phyloP scores from a whole-genome alignment of 2,888 invertebrate species.

The Drosophila anceps region DNA sequence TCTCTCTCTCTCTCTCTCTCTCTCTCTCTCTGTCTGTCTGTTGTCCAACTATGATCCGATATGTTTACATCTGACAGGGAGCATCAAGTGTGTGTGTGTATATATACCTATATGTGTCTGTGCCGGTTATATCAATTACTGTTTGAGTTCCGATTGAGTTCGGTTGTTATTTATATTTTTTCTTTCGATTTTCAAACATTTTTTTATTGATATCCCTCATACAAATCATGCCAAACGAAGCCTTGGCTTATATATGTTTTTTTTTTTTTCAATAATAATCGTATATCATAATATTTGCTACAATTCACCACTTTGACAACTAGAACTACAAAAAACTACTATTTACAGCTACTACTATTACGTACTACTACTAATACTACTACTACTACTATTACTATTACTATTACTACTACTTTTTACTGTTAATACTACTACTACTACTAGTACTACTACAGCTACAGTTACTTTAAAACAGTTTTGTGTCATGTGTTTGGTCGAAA shows the following conservation, averaged over 20 bases:
- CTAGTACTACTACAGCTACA: slow-evolving; percentile 50
- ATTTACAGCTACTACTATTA: slow-evolving; percentile 45
- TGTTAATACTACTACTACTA: slow-evolving; percentile 47
- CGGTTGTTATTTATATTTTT: slow-evolving; percentile 3
- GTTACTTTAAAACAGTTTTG: slow-evolving; percentile 50
- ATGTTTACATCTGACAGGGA: slow-evolving; percentile 17
- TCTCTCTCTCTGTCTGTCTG: slow-evolving; percentile 39
- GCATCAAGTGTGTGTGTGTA: slow-evolving; percentile 48
- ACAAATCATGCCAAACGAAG: slow-evolving; percentile 46
- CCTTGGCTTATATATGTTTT: slow-evolving; percentile 28
- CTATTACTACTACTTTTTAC: slow-evolving; percentile 33
- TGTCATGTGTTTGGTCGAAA: slow-evolving; percentile 10
- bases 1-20: slow-evolving; percentile 15
- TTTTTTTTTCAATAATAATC: slow-evolving; percentile 33
- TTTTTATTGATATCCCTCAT: slow-evolving; percentile 48
- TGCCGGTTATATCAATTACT: slow-evolving; percentile 53
- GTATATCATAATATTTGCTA: slow-evolving; percentile 72
- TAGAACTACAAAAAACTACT: slow-evolving; percentile 33
- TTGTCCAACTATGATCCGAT: slow-evolving; percentile 16
- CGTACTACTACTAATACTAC: slow-evolving; percentile 18
- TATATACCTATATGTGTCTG: slow-evolving; percentile 34
- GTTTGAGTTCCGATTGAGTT: slow-evolving; percentile 42
- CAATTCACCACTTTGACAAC: slow-evolving; percentile 70
- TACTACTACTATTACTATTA: slow-evolving; percentile 31
- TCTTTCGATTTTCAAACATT: slow-evolving; percentile 37